These are phyloP conservation scores for Latrodectus elegans DNA, from an alignment of 2,888 invertebrate genomes.

Conservation along the genomic window DNA sequence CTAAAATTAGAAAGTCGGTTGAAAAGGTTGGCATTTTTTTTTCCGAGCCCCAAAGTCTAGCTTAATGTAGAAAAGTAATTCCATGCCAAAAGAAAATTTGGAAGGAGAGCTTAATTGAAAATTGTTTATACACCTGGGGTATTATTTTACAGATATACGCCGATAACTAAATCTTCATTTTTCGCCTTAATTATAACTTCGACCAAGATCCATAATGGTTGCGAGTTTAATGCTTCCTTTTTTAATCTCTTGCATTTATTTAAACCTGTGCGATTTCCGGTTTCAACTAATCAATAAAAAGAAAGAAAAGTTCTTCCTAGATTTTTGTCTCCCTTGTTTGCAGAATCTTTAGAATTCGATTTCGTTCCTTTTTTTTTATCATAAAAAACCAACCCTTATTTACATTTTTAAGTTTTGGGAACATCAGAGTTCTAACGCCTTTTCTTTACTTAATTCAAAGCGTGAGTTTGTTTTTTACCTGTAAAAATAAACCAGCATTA, in stretches of 20 bases:
- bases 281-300: constrained; percentile 27
- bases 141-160: constrained; percentile 26
- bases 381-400: constrained; percentile 16
- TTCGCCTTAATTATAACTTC: constrained; percentile 39
- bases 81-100: constrained; percentile 10
- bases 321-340: constrained; percentile 13
- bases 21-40: neutral
- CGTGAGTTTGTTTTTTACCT: neutral
- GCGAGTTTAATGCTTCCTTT: constrained; percentile 20
- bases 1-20: constrained; percentile 3
- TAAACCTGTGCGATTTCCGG: neutral
- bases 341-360: constrained; percentile 7
- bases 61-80: constrained; percentile 47
- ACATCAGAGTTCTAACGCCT: neutral
- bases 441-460: too few species aligned
- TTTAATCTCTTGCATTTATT: neutral
- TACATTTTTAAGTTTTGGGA: constrained; percentile 38
- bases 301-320: constrained; percentile 6
- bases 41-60: constrained; percentile 15
- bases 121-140: constrained; percentile 36
- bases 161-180: neutral
- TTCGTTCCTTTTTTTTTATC: neutral
- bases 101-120: constrained; percentile 51
- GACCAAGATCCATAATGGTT: constrained; percentile 25
- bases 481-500: neutral